These are phyloP conservation scores for Luehdorfia chinensis DNA, from an alignment of 1,140 invertebrate species.

Conservation along the genomic window DNA sequence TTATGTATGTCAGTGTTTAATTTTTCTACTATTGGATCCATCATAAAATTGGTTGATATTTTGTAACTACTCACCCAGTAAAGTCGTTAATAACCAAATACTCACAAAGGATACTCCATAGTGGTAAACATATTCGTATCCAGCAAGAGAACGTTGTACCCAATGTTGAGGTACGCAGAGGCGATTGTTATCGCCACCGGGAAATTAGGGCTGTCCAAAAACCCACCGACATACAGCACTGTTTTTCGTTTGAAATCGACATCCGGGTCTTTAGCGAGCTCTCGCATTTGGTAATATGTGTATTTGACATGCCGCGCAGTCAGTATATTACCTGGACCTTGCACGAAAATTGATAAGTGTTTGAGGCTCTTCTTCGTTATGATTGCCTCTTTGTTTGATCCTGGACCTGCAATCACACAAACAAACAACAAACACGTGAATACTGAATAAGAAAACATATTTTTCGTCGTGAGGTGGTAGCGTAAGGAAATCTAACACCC, in stretches of 20 bases:
- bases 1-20: no score
- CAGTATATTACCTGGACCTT: constrained; percentile 15
- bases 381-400: constrained; percentile 34
- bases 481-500: no score
- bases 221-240: constrained; percentile 44
- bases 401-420: no score
- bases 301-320: constrained; percentile 27
- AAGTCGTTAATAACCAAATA: no score
- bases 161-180: constrained; percentile 29
- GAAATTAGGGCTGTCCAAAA: constrained; percentile 44
- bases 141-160: constrained; percentile 47
- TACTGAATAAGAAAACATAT: no score
- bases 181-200: constrained; percentile 23
- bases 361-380: constrained; percentile 45
- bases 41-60: no score
- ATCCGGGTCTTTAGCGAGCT: constrained; percentile 39
- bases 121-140: constrained; percentile 46
- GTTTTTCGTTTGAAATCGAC: constrained; percentile 48
- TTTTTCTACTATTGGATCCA: no score
- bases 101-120: constrained; percentile 49
- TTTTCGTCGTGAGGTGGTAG: no score
- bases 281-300: constrained; percentile 48
- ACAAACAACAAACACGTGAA: not conserved
- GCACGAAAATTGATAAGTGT: constrained; percentile 31
- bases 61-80: no score